Base-by-base conservation (phyloP, 2,797 vertebrate species). In the Acanthiza pusilla region DNA sequence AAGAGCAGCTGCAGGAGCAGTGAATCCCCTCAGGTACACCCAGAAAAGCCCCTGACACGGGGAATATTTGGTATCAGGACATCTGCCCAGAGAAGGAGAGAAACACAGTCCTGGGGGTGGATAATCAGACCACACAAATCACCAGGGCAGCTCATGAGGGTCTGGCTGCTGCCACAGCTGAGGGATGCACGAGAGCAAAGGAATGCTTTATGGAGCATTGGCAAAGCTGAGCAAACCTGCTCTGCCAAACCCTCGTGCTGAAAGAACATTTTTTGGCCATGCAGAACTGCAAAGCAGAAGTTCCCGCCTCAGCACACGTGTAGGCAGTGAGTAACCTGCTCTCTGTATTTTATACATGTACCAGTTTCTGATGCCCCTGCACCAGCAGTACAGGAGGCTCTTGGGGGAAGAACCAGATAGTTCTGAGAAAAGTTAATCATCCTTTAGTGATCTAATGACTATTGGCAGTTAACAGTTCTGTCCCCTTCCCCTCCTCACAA, bases 401-500 rank as follows among this genome's bases (percentile, higher is more conserved):
- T 36, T n/a, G 67, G 93, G 77, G 74, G 4, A 92, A 94, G 61
- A 91, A 81, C 62, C 11, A 2, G 22, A 1, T 76, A 16, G 19
- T 95, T 95, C 93, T 94, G 90, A 87, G 91, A 91, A 94, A 58
- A 84, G 25, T 14, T 84, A 55, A 73, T 88, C 40, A 54, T 38
- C 10, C 5, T 32, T 48, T 6, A 66, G 21, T 30, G 48, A 38
- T 78, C 36, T 7, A 38, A 36, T 60, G 67, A 78, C 27, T 84
- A 16, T 2, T 68, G 89, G 73, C 94, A 78, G 85, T 91, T 95
- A 77, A 40, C 29, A 57, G 4, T 21, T 76, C 7, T 43, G 1
- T 40, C 42, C n/a, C 6, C 7, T 36, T 63, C 13, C 25, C 57
- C 27, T 51, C 27, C 50, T 81, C 45, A 38, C 21, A 62, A 38